Conservation (phyloP, 2,113 vertebrate species). For the Chionomys nivalis region DNA sequence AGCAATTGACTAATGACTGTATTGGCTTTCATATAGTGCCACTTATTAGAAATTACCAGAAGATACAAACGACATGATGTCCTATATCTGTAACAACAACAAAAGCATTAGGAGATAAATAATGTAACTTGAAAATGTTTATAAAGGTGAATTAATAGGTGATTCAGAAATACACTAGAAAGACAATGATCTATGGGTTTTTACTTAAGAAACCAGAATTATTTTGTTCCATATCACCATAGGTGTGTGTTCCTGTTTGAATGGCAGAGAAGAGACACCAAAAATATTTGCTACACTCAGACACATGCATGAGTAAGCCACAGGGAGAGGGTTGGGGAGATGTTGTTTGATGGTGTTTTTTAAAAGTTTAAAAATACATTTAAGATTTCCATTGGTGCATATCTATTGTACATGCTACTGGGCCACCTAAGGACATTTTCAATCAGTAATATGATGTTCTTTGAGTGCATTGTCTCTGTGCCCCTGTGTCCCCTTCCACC, state of each 20-base stretch:
- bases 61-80: not conserved
- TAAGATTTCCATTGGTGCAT: not conserved
- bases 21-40: not conserved
- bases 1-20: not conserved
- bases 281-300: not conserved
- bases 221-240: not conserved
- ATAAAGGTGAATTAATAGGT: not conserved
- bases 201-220: not conserved
- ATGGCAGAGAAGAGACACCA: not conserved
- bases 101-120: not conserved
- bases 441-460: not conserved
- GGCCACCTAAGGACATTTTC: not conserved
- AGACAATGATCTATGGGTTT: not conserved
- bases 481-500: not conserved
- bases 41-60: not conserved
- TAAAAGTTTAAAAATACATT: not conserved
- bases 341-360: not conserved
- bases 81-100: not conserved
- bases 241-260: not conserved
- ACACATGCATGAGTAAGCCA: not conserved
- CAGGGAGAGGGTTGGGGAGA: not conserved
- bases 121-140: not conserved
- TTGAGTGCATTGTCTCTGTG: not conserved
- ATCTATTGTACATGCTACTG: not conserved
- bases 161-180: not conserved